These are phyloP conservation scores for Ataeniobius toweri DNA, from an alignment of 2,797 vertebrate genomes.

Conservation along the genomic window DNA sequence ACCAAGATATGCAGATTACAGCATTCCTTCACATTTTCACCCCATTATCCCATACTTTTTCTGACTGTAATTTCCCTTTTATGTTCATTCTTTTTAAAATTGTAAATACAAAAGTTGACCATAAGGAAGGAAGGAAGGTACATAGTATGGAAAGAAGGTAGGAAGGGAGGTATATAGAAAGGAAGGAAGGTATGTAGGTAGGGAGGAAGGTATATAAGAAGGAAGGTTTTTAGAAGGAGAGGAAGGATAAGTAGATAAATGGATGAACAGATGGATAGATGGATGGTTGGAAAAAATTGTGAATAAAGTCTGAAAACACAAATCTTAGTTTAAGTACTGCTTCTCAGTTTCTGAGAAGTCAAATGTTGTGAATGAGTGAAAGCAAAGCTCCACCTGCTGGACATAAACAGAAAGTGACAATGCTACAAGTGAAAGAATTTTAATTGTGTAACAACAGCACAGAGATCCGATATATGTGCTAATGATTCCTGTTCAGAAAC, in stretches of 20 bases:
- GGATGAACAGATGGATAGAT: too few species aligned
- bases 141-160: neutral
- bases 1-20: neutral
- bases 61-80: neutral
- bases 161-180: too few species aligned
- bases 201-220: too few species aligned
- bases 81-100: neutral
- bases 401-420: neutral
- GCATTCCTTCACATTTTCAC: neutral
- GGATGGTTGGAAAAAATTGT: too few species aligned
- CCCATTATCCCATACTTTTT: neutral
- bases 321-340: neutral
- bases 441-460: conserved; percentile 35
- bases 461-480: conserved; percentile 9
- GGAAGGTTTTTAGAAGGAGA: too few species aligned
- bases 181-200: too few species aligned
- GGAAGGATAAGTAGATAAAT: too few species aligned
- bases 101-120: neutral
- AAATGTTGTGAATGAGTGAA: conserved; percentile 7
- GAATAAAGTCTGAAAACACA: neutral
- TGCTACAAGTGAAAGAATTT: neutral
- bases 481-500: neutral
- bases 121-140: neutral
- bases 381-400: conserved; percentile 60
- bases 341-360: neutral